A percentile compares a stretch with the other conserved stretches of the same genome.
Conservation (phyloP, 92 coral and sea anemone species). For the Micromussa lordhowensis region DNA sequence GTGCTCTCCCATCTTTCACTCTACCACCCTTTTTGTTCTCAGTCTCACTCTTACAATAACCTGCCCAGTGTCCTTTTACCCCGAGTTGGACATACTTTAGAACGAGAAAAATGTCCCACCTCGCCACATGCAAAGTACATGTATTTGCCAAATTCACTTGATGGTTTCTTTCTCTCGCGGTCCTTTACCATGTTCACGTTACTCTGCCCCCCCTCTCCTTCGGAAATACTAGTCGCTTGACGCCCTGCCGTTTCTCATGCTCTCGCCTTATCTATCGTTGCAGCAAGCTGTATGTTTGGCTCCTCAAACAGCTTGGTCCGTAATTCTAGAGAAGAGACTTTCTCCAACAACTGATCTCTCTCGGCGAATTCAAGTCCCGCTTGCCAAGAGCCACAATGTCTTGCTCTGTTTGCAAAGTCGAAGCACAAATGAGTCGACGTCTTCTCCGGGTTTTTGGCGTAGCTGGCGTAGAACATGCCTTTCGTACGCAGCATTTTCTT, state of each 20-base stretch:
- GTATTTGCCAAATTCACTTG: background rate
- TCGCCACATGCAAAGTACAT: conserved; percentile 32
- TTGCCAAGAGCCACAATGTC: conserved; percentile 7
- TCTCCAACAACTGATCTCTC: conserved; percentile 38
- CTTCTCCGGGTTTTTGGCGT: conserved; percentile 23
- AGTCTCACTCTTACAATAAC: background rate
- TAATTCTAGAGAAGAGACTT: conserved; percentile 1
- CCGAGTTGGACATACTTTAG: conserved; percentile 37
- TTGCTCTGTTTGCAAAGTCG: conserved; percentile 9
- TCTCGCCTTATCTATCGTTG: conserved; percentile 2
- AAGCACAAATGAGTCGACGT: conserved; percentile 26
- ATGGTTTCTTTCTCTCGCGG: background rate
- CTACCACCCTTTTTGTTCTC: conserved; percentile 15
- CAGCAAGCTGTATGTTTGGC: conserved; percentile 1
- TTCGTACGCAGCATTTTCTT: conserved; percentile 10
- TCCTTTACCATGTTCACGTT: conserved; percentile 1
- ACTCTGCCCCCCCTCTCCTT: conserved; percentile 11
- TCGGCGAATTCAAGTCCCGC: conserved; percentile 17
- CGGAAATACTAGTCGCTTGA: conserved; percentile 3
- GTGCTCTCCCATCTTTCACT: conserved; percentile 1
- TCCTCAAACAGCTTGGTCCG: conserved; percentile 9
- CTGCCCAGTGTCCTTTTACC: conserved; percentile 41
- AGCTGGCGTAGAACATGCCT: conserved; percentile 16
- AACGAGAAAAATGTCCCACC: conserved; percentile 37
- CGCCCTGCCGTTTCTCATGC: conserved; percentile 19